Conservation (phyloP, 1,140 invertebrate genomes). For the Mercenaria mercenaria region DNA sequence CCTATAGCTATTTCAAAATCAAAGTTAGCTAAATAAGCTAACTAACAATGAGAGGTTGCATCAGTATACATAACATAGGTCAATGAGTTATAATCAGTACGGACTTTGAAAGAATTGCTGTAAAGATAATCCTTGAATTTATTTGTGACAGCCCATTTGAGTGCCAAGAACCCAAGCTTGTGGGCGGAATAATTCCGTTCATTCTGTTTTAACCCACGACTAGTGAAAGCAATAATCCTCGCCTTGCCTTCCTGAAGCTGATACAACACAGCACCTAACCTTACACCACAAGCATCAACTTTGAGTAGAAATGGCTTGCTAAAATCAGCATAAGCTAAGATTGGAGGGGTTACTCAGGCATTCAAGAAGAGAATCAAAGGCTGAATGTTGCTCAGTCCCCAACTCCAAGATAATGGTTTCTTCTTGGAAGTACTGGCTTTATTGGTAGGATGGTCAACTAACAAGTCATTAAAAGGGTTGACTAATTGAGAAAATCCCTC, state of each 20-base stretch:
- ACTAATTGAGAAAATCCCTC: neutral
- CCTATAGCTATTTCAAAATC: neutral
- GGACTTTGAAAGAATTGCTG: neutral
- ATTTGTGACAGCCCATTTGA: slow-evolving; percentile 51
- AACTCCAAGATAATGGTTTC: neutral
- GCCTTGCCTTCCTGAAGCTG: neutral
- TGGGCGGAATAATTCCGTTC: slow-evolving; percentile 15
- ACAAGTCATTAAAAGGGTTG: neutral
- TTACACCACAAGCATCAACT: neutral
- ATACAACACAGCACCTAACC: neutral
- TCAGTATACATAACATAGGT: neutral
- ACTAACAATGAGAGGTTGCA: slow-evolving; percentile 32
- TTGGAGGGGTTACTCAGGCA: neutral
- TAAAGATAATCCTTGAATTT: slow-evolving; percentile 57
- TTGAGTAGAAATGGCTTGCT: neutral
- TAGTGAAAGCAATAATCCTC: neutral
- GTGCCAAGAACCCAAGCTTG: slow-evolving; percentile 57
- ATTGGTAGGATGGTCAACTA: neutral
- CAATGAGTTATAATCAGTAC: neutral
- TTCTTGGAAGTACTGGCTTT: neutral
- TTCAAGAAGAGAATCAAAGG: neutral
- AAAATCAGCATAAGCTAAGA: slow-evolving; percentile 18
- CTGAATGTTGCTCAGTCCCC: neutral
- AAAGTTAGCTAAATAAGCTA: neutral
- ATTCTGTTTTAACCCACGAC: neutral